These are phyloP conservation scores for Chionis minor DNA, from an alignment of 2,113 vertebrate genomes.

Conservation along the genomic window DNA sequence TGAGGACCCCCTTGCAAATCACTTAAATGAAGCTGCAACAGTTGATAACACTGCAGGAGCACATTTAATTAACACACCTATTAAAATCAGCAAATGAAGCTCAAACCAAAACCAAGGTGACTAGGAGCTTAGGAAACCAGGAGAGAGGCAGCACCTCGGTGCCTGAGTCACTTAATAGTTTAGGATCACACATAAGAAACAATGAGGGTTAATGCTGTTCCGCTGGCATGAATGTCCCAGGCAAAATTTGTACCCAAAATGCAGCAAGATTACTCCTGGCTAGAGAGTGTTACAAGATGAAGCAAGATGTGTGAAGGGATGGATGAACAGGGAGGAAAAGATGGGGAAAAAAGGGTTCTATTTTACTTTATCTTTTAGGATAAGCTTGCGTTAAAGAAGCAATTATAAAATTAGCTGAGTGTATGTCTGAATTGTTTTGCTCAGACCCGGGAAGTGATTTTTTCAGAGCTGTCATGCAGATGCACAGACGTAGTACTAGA, in stretches of 20 bases:
- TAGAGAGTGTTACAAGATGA: background rate
- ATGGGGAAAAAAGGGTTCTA: background rate
- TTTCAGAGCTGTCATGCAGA: background rate
- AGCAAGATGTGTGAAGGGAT: background rate
- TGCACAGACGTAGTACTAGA: background rate
- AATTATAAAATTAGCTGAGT: background rate
- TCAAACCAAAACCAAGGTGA: background rate
- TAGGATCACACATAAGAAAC: background rate
- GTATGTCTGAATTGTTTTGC: background rate
- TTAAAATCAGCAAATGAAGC: background rate
- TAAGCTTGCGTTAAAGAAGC: too few relatives aligned
- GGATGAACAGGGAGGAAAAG: background rate
- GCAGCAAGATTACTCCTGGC: background rate
- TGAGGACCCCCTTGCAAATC: background rate
- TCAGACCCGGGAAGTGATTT: fast-evolving
- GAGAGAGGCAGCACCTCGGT: background rate
- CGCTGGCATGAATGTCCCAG: background rate
- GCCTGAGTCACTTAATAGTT: background rate
- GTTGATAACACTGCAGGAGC: background rate
- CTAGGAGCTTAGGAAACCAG: background rate
- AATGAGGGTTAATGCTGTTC: background rate
- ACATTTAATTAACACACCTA: background rate
- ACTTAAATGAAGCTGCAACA: background rate
- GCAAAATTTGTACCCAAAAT: background rate
- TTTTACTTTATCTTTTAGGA: background rate